Evolutionary conservation across 2,797 vertebrate species (phyloP), one percentile per base, ranked within the genome.

Genomic region (Coccyzus lansbergi): DNA sequence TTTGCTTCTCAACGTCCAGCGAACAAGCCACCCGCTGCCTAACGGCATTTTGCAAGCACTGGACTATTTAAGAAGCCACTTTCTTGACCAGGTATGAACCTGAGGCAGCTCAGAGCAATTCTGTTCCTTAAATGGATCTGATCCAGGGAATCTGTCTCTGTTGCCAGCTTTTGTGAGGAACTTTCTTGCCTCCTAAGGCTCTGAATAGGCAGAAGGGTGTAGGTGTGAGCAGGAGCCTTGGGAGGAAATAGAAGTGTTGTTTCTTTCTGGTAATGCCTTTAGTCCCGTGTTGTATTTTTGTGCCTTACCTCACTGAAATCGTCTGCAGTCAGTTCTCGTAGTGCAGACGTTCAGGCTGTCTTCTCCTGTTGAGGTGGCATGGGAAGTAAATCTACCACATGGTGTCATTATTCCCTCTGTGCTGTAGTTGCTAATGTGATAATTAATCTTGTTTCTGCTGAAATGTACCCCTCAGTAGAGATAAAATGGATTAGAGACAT

Each of bases 41-140:
- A 98, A 97, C 2, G 96, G 98, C 93, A 98, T 99, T 85, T 97
- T 98, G 77, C 96, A 97, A 92, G 99, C 99, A 3, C 97, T 99
- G 97, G 95, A 98, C 58, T 98, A 98, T 60, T 97, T 99, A 70
- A 98, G 97, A 82, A 97, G 93, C 11, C 95, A 98, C 67, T 98
- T 98, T 79, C 96, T 99, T 81, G 98, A 99, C 96, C 98, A 99
- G 98, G 99, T 99, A 96, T 33, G 87, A 62, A 7, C 70, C 83
- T 6, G 1, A 56, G 67, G 89, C 60, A 63, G 68, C 49, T 33
- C 62, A 76, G 36, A 69, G 59, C 36, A 88, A n/a, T 49, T 77
- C 36, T 48, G 38, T 19, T 56, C 59, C n/a, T 4, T 22, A 11
- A 60, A 15, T 1, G 1, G 83, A 4, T 71, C 71, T 83, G 38